Base-by-base conservation (phyloP, 37 sponge, comb jelly and placozoan species). In the Crambe crambe region DNA sequence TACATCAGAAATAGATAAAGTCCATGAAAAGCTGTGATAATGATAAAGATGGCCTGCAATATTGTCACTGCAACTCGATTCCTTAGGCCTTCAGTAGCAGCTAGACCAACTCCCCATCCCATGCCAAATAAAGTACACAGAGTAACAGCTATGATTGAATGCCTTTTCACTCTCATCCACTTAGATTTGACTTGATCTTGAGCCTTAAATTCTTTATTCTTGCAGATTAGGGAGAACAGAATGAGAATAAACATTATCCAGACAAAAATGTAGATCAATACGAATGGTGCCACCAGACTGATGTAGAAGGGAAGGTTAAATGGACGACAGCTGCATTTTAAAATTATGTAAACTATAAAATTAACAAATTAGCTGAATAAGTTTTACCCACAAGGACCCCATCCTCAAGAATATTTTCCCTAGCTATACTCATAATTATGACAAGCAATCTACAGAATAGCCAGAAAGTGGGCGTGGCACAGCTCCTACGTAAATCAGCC, bases 1-100 rank as follows among this genome's bases (percentile, higher is more conserved):
- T 84, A 66, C 61, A 84, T n/a, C 20, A 42, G 3, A 62, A 84
- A 84, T 12, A 84, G 44, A 42, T 69, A 32, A 2, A 84, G 41
- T 56, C 85, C 85, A 22, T 69, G 85, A 35, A 76, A 76, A 0
- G 56, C 68, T 26, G 72, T 77, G 42, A 76, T 15, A 3, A 84
- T 23, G 59, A 75, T 74, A 72, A 84, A 84, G 58, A 77, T 12
- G 37, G 56, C 65, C 56, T 76, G 68, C 41, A 76, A 44, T 5
- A 47, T 20, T 17, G 35, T 37, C 2, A 61, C 38, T 23, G 70
- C 44, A 5, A 30, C 15, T 2, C 3, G 27, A 21, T 23, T 41
- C 9, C 3, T 6, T 15, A 84, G 20, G 15, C 37, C 77, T 37
- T 37, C 37, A 32, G 58, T 74, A 1, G 74, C 29, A 20, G 74